Evolutionary conservation across 2,113 vertebrate genomes (phyloP).

Genomic region (Australoheros scitulus): DNA sequence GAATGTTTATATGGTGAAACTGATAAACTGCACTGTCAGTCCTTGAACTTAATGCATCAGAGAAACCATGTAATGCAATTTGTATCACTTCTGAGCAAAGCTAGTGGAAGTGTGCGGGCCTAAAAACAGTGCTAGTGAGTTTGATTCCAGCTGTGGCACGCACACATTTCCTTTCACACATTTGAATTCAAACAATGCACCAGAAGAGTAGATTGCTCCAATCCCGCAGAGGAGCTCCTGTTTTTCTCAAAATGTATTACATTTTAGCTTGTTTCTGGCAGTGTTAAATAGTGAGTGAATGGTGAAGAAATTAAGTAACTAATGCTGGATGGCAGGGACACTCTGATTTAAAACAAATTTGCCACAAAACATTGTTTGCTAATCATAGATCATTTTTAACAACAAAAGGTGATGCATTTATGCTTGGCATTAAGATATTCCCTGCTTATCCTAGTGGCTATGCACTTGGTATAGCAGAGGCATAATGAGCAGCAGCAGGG

Average conservation of each 20-base stretch:
- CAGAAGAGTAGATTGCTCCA: conserved; percentile 16
- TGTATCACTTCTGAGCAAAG: background rate
- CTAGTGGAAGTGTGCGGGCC: background rate
- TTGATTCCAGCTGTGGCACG: background rate
- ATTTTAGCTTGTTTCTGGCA: background rate
- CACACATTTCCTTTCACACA: background rate
- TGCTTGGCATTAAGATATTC: conserved; percentile 40
- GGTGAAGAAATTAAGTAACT: conserved; percentile 22
- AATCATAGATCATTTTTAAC: conserved; percentile 44
- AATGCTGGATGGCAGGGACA: conserved; percentile 28
- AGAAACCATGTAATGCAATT: conserved; percentile 15
- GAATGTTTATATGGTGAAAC: conserved; percentile 7
- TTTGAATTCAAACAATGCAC: conserved; percentile 6
- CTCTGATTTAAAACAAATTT: conserved; percentile 39
- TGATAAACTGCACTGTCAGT: conserved; percentile 15
- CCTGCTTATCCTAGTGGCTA: conserved; percentile 47
- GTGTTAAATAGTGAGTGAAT: conserved; percentile 11
- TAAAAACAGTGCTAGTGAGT: background rate
- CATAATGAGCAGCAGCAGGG: conserved; percentile 63
- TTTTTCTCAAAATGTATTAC: conserved; percentile 21
- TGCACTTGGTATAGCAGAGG: conserved; percentile 40
- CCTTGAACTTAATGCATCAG: conserved; percentile 20
- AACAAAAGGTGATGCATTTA: conserved; percentile 21
- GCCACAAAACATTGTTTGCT: conserved; percentile 25
- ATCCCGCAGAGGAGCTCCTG: background rate